A percentile compares a stretch with the other conserved stretches of the same genome.
Conservation (phyloP, 2,797 vertebrate genomes). For the Holocentrus rufus region DNA sequence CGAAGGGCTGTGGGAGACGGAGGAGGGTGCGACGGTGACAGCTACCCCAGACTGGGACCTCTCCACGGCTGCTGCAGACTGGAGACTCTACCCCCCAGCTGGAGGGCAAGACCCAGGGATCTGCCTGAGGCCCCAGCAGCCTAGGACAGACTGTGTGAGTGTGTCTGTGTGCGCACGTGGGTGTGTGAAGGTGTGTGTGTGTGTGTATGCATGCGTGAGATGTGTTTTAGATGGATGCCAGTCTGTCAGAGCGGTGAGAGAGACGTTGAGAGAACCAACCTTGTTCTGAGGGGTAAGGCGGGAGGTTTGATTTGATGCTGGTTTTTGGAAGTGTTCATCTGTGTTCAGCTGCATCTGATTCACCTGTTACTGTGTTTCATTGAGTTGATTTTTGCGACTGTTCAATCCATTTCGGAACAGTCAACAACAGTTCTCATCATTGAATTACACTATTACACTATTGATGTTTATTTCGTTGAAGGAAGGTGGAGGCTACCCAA, state of each 20-base stretch:
- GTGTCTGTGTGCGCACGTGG: conserved; percentile 16
- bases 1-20: conserved; percentile 43
- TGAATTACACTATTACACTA: conserved; percentile 7
- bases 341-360: conserved; percentile 51
- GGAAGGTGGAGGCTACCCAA: neutral
- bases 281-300: conserved; percentile 32
- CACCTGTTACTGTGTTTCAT: conserved; percentile 31
- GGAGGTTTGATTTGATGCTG: conserved; percentile 44
- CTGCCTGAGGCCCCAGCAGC: conserved; percentile 61
- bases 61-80: conserved; percentile 56
- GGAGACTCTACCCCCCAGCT: conserved; percentile 54
- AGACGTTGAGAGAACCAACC: neutral
- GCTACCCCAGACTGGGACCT: conserved; percentile 55
- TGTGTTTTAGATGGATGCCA: conserved; percentile 38
- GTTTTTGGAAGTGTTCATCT: conserved; percentile 39
- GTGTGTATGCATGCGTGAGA: conserved; percentile 30
- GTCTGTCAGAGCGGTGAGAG: conserved; percentile 49
- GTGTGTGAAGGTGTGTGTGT: conserved; percentile 5
- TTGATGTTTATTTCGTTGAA: conserved; percentile 35
- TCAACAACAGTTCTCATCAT: conserved; percentile 6
- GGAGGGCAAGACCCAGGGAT: conserved; percentile 52
- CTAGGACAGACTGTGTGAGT: conserved; percentile 48
- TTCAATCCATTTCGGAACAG: conserved; percentile 16
- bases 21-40: conserved; percentile 34
- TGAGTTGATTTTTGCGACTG: conserved; percentile 35